Conservation (phyloP, 2,888 invertebrate species). For the Drosophila recens region DNA sequence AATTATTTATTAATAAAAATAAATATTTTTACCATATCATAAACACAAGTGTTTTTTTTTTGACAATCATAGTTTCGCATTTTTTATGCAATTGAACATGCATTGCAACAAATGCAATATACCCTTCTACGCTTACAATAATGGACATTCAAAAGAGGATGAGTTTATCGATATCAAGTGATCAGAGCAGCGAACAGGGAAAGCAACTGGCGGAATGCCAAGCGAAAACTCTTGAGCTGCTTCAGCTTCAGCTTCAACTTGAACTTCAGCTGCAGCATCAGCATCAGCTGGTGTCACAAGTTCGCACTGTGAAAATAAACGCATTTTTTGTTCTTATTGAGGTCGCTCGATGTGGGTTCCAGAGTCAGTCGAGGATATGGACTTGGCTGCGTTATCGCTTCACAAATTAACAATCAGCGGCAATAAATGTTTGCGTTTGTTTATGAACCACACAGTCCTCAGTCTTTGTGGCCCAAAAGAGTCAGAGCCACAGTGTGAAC, state of each 20-base stretch:
- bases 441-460: constrained; percentile 58
- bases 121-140: neutral
- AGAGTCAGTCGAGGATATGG: constrained; percentile 10
- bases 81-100: too few relatives aligned
- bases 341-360: constrained; percentile 60
- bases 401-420: constrained; percentile 83
- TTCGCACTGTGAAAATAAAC: constrained; percentile 54
- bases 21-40: too few relatives aligned
- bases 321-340: constrained; percentile 62
- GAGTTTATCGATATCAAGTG: constrained; percentile 77
- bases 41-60: too few relatives aligned
- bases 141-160: constrained; percentile 49
- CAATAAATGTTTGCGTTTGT: constrained; percentile 82
- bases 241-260: constrained; percentile 10
- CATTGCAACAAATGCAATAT: neutral
- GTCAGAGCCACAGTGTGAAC: constrained; percentile 35
- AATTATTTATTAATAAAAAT: too few relatives aligned
- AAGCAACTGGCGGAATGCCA: constrained; percentile 24
- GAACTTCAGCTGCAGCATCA: constrained; percentile 21
- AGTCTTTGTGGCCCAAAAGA: neutral
- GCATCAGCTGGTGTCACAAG: constrained; percentile 76
- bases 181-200: constrained; percentile 42
- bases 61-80: too few relatives aligned
- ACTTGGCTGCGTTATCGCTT: constrained; percentile 74
- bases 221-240: constrained; percentile 2